Percentiles rank a stretch among this genome's conserved stretches.
phyloP scores from a whole-genome alignment of 2,888 invertebrate species.

The Morpho deidamia region DNA sequence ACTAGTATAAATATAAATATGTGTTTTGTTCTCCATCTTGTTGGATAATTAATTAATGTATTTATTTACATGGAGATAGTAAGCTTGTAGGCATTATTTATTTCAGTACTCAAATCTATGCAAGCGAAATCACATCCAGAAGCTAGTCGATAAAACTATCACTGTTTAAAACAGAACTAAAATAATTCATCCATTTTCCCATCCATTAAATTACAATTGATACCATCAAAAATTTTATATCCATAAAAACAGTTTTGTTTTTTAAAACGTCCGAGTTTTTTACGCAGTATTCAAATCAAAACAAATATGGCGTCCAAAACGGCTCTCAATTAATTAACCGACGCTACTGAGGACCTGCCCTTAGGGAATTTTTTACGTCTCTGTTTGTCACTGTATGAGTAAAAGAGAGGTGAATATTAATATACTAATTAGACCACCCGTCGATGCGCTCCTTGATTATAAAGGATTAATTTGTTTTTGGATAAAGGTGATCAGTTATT shows the following conservation, averaged over 20 bases:
- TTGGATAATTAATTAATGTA: no score
- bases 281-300: conserved; percentile 20
- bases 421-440: conserved; percentile 53
- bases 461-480: conserved; percentile 14
- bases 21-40: no score
- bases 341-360: conserved; percentile 29
- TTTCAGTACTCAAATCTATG: no score
- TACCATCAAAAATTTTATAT: conserved; percentile 9
- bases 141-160: no score
- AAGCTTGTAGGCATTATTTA: no score
- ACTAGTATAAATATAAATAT: no score
- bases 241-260: conserved; percentile 7
- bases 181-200: neutral
- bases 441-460: conserved; percentile 36
- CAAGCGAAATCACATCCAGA: no score
- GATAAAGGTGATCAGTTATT: conserved; percentile 8
- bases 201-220: conserved; percentile 7
- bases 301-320: conserved; percentile 38
- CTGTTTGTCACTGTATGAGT: conserved; percentile 17
- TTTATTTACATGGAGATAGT: no score
- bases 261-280: neutral
- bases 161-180: no score
- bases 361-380: conserved; percentile 24
- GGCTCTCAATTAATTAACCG: conserved; percentile 39
- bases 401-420: conserved; percentile 25